phyloP scores from a whole-genome alignment of 2,797 vertebrate species.

The Typhlichthys subterraneus region DNA sequence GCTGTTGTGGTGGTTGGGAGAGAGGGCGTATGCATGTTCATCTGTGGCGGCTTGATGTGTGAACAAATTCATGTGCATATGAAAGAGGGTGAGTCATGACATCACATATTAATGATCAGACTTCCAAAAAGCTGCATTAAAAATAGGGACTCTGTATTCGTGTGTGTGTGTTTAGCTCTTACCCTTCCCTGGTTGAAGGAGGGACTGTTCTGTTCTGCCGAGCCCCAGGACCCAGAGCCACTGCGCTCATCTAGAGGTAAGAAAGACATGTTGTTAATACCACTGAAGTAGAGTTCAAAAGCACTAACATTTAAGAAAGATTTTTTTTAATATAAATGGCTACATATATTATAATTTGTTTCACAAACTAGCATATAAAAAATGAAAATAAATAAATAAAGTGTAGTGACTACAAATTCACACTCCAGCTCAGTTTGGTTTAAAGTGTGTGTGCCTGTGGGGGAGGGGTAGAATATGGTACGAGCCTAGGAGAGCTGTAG shows the following conservation, averaged over 20 bases:
- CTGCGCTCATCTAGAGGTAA: slow-evolving; percentile 90
- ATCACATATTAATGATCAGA: slow-evolving; percentile 56
- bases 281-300: slow-evolving; percentile 14
- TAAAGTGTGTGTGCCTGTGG: too few relatives aligned
- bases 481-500: too few relatives aligned
- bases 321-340: too few relatives aligned
- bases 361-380: too few relatives aligned
- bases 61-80: slow-evolving; percentile 15
- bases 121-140: slow-evolving; percentile 34
- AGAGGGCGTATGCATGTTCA: slow-evolving; percentile 26
- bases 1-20: slow-evolving; percentile 37
- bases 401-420: too few relatives aligned
- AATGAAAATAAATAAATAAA: too few relatives aligned
- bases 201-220: slow-evolving; percentile 91
- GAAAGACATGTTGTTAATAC: slow-evolving; percentile 24
- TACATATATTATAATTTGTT: too few relatives aligned
- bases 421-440: too few relatives aligned
- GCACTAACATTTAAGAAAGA: too few relatives aligned
- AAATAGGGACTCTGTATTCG: not conserved
- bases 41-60: slow-evolving; percentile 41
- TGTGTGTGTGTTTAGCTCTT: slow-evolving; percentile 58
- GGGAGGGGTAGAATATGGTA: too few relatives aligned
- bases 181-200: slow-evolving; percentile 94
- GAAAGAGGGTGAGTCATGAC: slow-evolving; percentile 25
- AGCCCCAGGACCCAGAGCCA: slow-evolving; percentile 89